These are phyloP conservation scores for Stichopus chloronotus DNA, from an alignment of 35 echinoderm and acorn worm species.

Conservation along the genomic window DNA sequence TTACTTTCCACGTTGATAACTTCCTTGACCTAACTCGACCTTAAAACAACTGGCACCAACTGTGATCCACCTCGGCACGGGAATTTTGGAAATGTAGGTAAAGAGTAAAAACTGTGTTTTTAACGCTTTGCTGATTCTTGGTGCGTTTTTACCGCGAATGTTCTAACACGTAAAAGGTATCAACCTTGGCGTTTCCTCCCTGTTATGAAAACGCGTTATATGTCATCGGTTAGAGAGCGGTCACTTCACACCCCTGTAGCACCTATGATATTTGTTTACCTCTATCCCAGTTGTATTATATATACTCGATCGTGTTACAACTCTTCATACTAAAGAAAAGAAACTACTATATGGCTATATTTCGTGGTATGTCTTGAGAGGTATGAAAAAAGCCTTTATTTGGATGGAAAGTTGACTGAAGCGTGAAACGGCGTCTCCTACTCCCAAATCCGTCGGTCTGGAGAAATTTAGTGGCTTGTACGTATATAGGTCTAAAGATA, in stretches of 20 bases:
- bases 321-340: background rate
- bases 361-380: background rate
- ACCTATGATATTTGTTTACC: background rate
- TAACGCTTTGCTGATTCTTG: slow-evolving; percentile 20
- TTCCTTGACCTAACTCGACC: slow-evolving; percentile 20
- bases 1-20: background rate
- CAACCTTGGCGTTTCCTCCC: slow-evolving; percentile 31
- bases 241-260: slow-evolving; percentile 2
- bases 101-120: background rate
- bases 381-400: no score
- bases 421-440: no score
- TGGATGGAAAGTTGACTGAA: no score
- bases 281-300: background rate
- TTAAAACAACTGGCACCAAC: background rate
- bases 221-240: background rate
- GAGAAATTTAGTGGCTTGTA: no score
- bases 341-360: background rate
- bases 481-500: no score
- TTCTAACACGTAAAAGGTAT: slow-evolving; percentile 14
- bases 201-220: background rate
- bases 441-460: no score
- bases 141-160: background rate
- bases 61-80: background rate
- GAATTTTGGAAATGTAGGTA: background rate
- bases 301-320: background rate